Conservation (phyloP, 2,888 invertebrate genomes). For the Dynastes grantii region DNA sequence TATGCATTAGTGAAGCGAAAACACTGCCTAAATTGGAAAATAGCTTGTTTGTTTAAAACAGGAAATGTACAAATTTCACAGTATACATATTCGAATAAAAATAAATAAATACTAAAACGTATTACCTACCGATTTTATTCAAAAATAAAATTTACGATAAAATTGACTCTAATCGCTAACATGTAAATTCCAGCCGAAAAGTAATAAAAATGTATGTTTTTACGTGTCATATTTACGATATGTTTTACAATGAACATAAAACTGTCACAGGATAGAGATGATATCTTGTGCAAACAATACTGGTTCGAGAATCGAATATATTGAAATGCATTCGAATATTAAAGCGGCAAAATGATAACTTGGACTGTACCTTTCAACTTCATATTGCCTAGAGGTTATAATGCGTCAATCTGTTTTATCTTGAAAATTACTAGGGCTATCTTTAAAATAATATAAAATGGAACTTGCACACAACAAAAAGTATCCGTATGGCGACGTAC, state of each 20-base stretch:
- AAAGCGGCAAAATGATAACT: neutral
- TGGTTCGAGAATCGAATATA: neutral
- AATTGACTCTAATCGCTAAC: conserved; percentile 7
- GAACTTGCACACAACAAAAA: no score
- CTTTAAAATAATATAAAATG: no score
- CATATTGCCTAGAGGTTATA: conserved; percentile 2
- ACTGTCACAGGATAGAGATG: conserved; percentile 10
- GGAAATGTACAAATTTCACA: neutral
- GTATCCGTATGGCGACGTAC: no score
- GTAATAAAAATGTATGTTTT: conserved; percentile 13
- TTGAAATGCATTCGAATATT: conserved; percentile 4
- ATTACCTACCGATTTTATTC: conserved; percentile 17
- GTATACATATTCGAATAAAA: neutral
- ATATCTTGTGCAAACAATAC: conserved; percentile 9
- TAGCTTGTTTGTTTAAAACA: conserved; percentile 9
- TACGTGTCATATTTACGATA: neutral
- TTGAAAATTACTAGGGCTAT: neutral
- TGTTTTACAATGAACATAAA: neutral
- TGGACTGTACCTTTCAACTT: neutral
- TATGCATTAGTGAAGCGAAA: neutral
- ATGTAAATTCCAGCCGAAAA: neutral
- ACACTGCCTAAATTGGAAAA: neutral
- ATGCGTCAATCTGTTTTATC: conserved; percentile 11
- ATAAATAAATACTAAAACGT: neutral
- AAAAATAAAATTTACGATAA: conserved; percentile 4